Percentiles rank a stretch among this genome's conserved stretches.
Evolutionary conservation across 2,888 invertebrate species (phyloP).

Genomic region (Mallateleia sp.): DNA sequence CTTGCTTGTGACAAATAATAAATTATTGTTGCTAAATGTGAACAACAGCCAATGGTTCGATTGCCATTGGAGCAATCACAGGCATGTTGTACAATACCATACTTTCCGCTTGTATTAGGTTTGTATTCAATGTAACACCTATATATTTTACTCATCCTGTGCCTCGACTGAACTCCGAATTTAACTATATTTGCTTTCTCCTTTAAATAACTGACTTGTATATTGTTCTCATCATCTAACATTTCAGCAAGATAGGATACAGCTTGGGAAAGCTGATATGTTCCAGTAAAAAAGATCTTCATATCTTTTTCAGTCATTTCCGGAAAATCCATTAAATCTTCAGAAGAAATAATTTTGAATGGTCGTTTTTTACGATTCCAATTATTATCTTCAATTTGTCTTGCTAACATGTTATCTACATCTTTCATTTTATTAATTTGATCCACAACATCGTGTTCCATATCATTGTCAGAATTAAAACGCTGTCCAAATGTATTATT

Average conservation of each 20-base stretch:
- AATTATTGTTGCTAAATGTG: constrained; percentile 37
- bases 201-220: constrained; percentile 71
- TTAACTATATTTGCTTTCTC: constrained; percentile 68
- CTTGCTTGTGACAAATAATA: constrained; percentile 64
- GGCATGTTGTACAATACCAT: constrained; percentile 1
- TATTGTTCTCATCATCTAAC: constrained; percentile 67
- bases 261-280: constrained; percentile 74
- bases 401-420: too few species aligned
- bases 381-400: constrained; percentile 63
- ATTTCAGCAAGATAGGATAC: too few species aligned
- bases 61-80: constrained; percentile 50
- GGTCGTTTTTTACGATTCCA: constrained; percentile 58
- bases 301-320: constrained; percentile 66
- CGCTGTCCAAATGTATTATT: too few species aligned
- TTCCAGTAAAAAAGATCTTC: constrained; percentile 77
- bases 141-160: constrained; percentile 62
- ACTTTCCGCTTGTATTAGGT: constrained; percentile 34
- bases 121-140: constrained; percentile 68
- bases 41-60: constrained; percentile 46
- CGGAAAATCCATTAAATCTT: constrained; percentile 21
- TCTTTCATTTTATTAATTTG: too few species aligned
- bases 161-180: constrained; percentile 70
- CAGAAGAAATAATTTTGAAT: neutral
- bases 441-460: too few species aligned
- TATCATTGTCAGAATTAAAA: too few species aligned